phyloP scores from a whole-genome alignment of 2,113 vertebrate species.

The Dromas ardeola region DNA sequence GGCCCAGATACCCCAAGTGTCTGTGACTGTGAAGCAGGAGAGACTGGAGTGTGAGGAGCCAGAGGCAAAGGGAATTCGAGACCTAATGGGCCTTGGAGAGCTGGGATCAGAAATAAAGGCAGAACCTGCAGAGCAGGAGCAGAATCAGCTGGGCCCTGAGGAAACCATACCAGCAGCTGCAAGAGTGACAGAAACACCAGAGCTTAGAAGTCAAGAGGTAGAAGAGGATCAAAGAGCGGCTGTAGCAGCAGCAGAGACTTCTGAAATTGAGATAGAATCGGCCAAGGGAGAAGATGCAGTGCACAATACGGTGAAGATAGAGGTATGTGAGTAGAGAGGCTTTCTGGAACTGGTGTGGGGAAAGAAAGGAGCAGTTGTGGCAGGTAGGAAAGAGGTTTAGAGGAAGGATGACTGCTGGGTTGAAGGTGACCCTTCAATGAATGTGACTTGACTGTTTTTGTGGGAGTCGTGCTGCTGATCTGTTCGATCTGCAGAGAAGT shows the following conservation, averaged over 20 bases:
- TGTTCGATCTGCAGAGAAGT: not conserved
- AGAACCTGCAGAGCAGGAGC: constrained; percentile 75
- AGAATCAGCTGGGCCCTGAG: constrained; percentile 65
- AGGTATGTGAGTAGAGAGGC: constrained; percentile 70
- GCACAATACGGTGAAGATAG: constrained; percentile 72
- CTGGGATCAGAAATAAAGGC: constrained; percentile 76
- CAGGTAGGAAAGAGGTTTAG: constrained; percentile 43
- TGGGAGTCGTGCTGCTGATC: constrained; percentile 36
- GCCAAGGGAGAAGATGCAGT: constrained; percentile 68
- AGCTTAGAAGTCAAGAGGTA: constrained; percentile 71
- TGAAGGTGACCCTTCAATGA: constrained; percentile 26
- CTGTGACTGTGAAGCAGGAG: constrained; percentile 82
- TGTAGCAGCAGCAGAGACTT: constrained; percentile 57
- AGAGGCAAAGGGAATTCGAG: constrained; percentile 75
- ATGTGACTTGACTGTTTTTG: constrained; percentile 34
- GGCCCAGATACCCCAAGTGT: constrained; percentile 68
- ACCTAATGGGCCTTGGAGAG: constrained; percentile 75
- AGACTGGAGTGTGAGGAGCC: constrained; percentile 77
- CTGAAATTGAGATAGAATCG: constrained; percentile 65
- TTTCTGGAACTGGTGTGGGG: constrained; percentile 39
- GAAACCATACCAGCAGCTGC: constrained; percentile 47
- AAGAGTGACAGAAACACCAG: constrained; percentile 69
- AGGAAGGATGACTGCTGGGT: constrained; percentile 26
- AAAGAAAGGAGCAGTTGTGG: constrained; percentile 26
- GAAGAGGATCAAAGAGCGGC: constrained; percentile 68